These are phyloP conservation scores for Unio pictorum DNA, from an alignment of 2,888 invertebrate species.

Conservation along the genomic window DNA sequence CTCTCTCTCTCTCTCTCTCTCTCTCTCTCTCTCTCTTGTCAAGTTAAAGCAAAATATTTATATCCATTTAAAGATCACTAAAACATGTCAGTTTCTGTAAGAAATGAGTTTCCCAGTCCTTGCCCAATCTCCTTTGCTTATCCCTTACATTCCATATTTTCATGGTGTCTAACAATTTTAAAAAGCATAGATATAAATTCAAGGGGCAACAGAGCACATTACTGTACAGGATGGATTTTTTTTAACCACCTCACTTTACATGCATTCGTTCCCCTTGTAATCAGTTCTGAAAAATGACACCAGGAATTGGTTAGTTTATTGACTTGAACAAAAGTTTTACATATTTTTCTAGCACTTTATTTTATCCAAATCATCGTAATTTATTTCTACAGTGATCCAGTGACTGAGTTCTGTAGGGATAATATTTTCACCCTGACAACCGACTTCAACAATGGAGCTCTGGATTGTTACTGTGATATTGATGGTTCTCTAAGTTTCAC, in stretches of 20 bases:
- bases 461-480: conserved; percentile 90
- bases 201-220: no score
- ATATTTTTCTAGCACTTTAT: not conserved
- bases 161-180: no score
- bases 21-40: no score
- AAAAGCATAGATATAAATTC: no score
- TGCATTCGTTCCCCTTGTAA: not conserved
- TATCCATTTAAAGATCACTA: no score
- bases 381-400: conserved; percentile 21
- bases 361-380: not conserved
- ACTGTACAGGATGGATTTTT: not conserved
- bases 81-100: no score
- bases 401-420: conserved; percentile 83
- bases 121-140: not conserved
- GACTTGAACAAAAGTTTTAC: no score
- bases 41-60: no score
- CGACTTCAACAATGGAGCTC: conserved; percentile 94
- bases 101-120: no score
- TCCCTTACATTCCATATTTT: no score
- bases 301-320: not conserved
- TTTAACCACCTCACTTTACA: not conserved
- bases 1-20: no score
- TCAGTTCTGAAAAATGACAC: not conserved
- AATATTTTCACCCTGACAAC: conserved; percentile 94
- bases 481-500: conserved; percentile 89